A percentile compares a stretch with the other conserved stretches of the same genome.
phyloP scores from a whole-genome alignment of 2,888 invertebrate genomes.

The Cylindroiulus punctatus region DNA sequence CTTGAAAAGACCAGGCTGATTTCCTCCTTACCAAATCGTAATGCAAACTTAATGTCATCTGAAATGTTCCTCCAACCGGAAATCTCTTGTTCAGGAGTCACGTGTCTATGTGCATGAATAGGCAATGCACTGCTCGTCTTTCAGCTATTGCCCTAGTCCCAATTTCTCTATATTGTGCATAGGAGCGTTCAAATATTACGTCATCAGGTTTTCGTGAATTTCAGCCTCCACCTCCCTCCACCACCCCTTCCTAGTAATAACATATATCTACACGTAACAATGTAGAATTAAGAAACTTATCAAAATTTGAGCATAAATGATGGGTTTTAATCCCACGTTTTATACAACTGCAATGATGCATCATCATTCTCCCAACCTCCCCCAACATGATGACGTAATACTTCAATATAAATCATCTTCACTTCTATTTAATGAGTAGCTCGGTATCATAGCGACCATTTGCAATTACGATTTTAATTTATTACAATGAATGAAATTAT shows the following conservation, averaged over 20 bases:
- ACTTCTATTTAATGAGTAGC: background rate
- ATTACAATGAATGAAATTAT: background rate
- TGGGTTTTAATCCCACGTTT: no score
- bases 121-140: background rate
- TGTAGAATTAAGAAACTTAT: no score
- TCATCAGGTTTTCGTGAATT: no score
- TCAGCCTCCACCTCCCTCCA: no score
- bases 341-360: no score
- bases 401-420: background rate
- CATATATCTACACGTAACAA: no score
- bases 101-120: background rate
- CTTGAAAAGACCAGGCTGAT: background rate
- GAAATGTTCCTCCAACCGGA: slow-evolving; percentile 4
- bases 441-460: slow-evolving; percentile 17
- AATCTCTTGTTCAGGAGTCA: slow-evolving; percentile 26
- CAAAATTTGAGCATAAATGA: no score
- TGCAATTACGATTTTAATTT: background rate
- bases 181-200: no score
- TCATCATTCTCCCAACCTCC: no score
- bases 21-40: background rate
- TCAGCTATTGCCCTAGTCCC: background rate
- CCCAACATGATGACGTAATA: background rate
- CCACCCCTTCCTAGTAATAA: no score
- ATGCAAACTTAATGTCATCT: slow-evolving; percentile 20
- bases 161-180: no score